Conservation (phyloP, 2,797 vertebrate genomes). For the Scomberomorus guttatus region DNA sequence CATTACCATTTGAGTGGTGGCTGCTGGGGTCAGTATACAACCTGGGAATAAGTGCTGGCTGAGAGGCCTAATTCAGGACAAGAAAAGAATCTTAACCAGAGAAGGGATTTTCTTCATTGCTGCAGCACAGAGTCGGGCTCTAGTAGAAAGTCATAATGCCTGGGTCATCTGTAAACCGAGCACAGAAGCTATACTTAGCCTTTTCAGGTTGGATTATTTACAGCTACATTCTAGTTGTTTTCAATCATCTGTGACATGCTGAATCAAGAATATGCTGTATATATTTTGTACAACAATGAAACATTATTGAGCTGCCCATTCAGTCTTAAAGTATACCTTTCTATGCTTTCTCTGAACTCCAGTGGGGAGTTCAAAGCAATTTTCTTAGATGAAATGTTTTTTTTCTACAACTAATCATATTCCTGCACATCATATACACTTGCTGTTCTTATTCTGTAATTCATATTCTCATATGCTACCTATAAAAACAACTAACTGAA, state of each 20-base stretch:
- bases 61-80: constrained; percentile 28
- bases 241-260: neutral
- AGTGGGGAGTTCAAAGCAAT: neutral
- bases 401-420: neutral
- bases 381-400: neutral
- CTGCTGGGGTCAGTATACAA: constrained; percentile 3
- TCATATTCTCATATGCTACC: constrained; percentile 54
- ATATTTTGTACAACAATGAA: neutral
- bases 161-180: constrained; percentile 3
- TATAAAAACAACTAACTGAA: constrained; percentile 45
- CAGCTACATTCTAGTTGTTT: neutral
- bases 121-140: constrained; percentile 4
- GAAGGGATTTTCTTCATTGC: constrained; percentile 14
- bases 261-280: neutral
- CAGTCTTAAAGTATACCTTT: neutral
- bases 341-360: too few species aligned
- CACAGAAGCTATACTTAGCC: neutral
- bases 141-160: neutral
- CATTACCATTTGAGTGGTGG: neutral
- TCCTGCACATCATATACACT: neutral
- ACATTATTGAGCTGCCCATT: neutral
- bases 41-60: constrained; percentile 28
- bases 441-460: neutral
- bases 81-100: constrained; percentile 12
- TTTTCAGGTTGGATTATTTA: constrained; percentile 1